Evolutionary conservation across 2,888 invertebrate species (phyloP), one percentile per base, ranked within the genome.

Genomic region (Seira musarum): DNA sequence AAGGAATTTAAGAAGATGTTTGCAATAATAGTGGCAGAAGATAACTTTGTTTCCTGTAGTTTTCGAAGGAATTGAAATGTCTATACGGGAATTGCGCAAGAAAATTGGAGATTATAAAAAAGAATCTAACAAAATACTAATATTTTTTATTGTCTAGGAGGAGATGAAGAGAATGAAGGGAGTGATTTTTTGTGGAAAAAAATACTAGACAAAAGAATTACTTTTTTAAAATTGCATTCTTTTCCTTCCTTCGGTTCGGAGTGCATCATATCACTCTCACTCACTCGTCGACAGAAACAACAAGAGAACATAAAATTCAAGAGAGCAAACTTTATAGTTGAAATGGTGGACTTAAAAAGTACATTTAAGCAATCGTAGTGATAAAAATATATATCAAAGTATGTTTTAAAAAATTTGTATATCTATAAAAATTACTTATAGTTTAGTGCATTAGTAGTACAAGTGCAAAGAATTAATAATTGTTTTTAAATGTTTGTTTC

Each of bases 321-420:
- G 40, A 40, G 40, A 40, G 40, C 40, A 40, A 40, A 13, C 40
- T 40, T 40, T 40, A n/a, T n/a, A 40, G 40, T 40, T 40, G 5
- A 40, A 40, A 40, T 40, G 40, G 40, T 40, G 40, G 40, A 40
- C 40, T 40, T 40, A 40, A 40, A 40, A 65, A n/a, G n/a, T 65
- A 65, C 24, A 65, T 65, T n/a, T n/a, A n/a, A n/a, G n/a, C 15
- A 21, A 65, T 65, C 19, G 25, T 25, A 25, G 35, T 65, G 24
- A 13, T 21, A 25, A 65, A 17, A n/a, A 8, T 22, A 19, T 65
- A n/a, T n/a, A n/a, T n/a, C n/a, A n/a, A 65, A 25, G 24, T 22
- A 65, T 65, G 24, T 22, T n/a, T n/a, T n/a, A n/a, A n/a, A 22
- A 17, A 21, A 65, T 65, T 21, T n/a, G 8, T 65, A 65, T 65